Percentiles rank a stretch among this genome's conserved stretches.
These are phyloP conservation scores for Gymnarchus niloticus DNA, from an alignment of 2,113 vertebrate species.

Conservation along the genomic window DNA sequence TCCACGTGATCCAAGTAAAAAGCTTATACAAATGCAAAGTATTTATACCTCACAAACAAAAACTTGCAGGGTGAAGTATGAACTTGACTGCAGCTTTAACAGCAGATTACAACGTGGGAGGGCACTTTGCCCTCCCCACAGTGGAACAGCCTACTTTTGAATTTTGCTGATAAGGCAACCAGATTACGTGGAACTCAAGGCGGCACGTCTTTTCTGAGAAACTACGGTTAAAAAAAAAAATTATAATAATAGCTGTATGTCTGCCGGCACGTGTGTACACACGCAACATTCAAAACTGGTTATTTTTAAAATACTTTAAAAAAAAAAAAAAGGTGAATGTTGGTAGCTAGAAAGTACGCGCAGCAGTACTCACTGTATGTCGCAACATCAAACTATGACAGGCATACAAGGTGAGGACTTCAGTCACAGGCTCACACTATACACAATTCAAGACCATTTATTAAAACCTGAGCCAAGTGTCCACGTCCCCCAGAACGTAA, in stretches of 20 bases:
- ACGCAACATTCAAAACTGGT: too few relatives aligned
- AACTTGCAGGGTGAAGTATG: neutral
- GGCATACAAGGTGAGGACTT: neutral
- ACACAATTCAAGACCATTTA: neutral
- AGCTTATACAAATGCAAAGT: neutral
- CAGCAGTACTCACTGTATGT: neutral
- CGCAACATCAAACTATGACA: neutral
- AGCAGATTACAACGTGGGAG: neutral
- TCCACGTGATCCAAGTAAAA: neutral
- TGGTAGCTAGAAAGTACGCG: too few relatives aligned
- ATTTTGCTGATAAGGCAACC: neutral
- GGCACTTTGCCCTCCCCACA: neutral
- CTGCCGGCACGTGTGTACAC: neutral
- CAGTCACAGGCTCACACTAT: neutral
- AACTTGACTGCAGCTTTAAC: neutral
- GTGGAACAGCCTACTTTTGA: neutral
- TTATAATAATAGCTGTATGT: too few relatives aligned
- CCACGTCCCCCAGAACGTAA: neutral
- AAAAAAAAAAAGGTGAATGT: too few relatives aligned
- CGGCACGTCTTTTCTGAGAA: slow-evolving; percentile 17
- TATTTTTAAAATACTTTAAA: too few relatives aligned
- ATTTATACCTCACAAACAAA: neutral
- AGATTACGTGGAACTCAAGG: slow-evolving; percentile 11
- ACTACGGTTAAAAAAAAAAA: neutral
- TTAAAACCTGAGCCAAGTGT: neutral